Evolutionary conservation across 2,113 vertebrate genomes (phyloP).

Genomic region (Pygoscelis adeliae): DNA sequence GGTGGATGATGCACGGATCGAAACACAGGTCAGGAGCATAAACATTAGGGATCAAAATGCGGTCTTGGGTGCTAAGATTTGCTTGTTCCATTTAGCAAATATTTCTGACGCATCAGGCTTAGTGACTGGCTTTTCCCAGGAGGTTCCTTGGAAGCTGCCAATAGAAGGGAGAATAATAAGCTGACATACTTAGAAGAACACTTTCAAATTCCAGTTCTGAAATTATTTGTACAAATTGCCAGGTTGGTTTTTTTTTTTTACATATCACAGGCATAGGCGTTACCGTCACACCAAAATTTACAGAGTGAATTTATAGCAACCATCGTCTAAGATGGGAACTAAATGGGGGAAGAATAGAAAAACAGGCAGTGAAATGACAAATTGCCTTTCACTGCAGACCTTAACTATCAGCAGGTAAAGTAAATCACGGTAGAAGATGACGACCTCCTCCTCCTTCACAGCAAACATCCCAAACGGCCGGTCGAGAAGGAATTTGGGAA

Average conservation of each 20-base stretch:
- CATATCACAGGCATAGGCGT: not conserved
- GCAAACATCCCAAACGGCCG: not conserved
- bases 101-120: not conserved
- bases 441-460: not conserved
- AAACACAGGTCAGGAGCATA: not conserved
- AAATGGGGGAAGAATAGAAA: not conserved
- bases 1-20: fast-evolving
- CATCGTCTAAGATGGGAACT: not conserved
- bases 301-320: not conserved
- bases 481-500: not conserved
- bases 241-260: not conserved
- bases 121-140: not conserved
- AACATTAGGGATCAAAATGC: not conserved
- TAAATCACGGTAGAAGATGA: not conserved
- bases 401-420: not conserved
- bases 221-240: fast-evolving
- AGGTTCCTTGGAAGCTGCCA: not conserved
- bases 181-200: not conserved
- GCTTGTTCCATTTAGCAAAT: not conserved
- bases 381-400: not conserved
- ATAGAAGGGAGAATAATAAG: not conserved
- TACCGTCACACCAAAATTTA: not conserved
- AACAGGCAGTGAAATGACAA: not conserved
- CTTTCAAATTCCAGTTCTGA: not conserved
- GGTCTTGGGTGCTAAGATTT: no score